A percentile compares a stretch with the other conserved stretches of the same genome.
phyloP scores from a whole-genome alignment of 2,113 vertebrate genomes.

The Suncus etruscus region DNA sequence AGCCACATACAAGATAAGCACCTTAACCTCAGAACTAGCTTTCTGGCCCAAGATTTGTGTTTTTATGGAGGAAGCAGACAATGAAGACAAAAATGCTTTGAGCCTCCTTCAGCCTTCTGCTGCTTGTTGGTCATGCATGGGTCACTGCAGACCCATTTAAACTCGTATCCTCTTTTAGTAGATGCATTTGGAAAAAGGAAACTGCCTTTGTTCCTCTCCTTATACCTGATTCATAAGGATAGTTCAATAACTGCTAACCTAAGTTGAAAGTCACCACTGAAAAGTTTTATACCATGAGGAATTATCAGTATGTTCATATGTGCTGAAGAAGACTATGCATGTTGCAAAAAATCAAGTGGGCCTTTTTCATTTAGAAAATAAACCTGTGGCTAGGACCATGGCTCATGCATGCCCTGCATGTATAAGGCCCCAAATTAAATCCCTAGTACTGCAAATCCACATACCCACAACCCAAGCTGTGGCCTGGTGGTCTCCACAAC shows the following conservation, averaged over 20 bases:
- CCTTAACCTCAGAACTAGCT: no score
- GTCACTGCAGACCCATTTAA: background rate
- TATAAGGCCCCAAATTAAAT: no score
- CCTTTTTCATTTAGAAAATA: conserved; percentile 50
- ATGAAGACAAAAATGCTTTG: background rate
- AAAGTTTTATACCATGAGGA: background rate
- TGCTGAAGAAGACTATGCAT: conserved; percentile 23
- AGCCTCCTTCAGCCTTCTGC: background rate
- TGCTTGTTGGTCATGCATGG: background rate
- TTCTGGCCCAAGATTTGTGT: no score
- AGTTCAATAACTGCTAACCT: background rate
- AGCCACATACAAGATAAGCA: no score
- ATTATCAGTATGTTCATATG: background rate
- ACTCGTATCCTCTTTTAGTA: conserved; percentile 6
- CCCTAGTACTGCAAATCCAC: no score
- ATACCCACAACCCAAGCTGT: no score
- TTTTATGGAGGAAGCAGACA: background rate
- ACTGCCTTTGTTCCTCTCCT: conserved; percentile 10
- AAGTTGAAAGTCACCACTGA: background rate
- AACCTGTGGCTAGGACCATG: background rate
- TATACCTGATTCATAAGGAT: background rate
- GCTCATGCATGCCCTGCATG: no score
- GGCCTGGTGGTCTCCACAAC: no score
- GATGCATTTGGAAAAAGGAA: conserved; percentile 25
- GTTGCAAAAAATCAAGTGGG: background rate